A percentile compares a stretch with the other conserved stretches of the same genome.
These are phyloP conservation scores for Diarsia rubi DNA, from an alignment of 2,888 invertebrate species.

Conservation along the genomic window DNA sequence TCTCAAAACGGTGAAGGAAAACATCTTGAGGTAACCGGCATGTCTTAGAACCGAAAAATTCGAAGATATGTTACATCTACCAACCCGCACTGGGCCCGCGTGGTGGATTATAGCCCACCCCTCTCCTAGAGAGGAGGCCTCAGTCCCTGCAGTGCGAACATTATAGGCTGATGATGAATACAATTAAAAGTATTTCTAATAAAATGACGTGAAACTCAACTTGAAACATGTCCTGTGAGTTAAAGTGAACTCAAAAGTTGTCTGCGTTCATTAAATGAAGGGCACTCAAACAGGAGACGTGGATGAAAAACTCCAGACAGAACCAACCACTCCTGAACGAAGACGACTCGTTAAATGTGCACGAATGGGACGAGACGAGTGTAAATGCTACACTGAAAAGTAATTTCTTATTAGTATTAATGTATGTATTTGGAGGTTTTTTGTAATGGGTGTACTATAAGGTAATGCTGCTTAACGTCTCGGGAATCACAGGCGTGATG, in stretches of 20 bases:
- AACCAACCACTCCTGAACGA: conserved; percentile 41
- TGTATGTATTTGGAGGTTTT: neutral
- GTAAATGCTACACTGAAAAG: conserved; percentile 46
- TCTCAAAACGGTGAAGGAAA: no score
- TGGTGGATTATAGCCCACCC: no score
- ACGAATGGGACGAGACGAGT: conserved; percentile 16
- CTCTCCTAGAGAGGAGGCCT: no score
- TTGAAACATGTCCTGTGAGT: conserved; percentile 42
- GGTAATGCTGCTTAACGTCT: neutral
- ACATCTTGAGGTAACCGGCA: no score
- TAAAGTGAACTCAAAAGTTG: conserved; percentile 59
- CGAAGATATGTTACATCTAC: no score
- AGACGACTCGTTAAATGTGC: conserved; percentile 53
- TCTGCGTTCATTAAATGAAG: conserved; percentile 63
- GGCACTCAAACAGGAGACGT: conserved; percentile 55
- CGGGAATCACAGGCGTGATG: neutral
- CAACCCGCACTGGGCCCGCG: no score
- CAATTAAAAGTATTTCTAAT: conserved; percentile 23
- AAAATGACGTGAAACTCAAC: conserved; percentile 14
- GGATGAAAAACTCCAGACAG: conserved; percentile 57
- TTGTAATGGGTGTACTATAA: neutral
- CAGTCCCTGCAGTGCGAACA: no score
- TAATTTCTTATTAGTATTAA: conserved; percentile 23
- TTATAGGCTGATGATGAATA: no score
- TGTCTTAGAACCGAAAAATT: no score